Percentiles rank a stretch among this genome's conserved stretches.
These are phyloP conservation scores for Caenorhabditis sp. DNA, from an alignment of 2,888 invertebrate species.

Conservation along the genomic window DNA sequence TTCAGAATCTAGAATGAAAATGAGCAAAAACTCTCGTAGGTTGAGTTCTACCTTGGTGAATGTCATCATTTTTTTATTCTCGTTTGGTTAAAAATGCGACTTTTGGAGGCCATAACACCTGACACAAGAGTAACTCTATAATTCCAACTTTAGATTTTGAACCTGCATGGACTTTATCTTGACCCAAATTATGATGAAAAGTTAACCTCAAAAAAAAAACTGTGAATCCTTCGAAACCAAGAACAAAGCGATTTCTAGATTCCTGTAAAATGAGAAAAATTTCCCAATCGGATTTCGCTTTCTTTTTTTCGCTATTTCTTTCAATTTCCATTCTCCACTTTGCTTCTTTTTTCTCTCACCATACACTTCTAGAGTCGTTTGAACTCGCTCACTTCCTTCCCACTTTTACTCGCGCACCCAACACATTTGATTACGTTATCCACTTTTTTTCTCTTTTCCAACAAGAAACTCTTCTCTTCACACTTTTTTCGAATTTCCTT, in stretches of 20 bases:
- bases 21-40: too few relatives aligned
- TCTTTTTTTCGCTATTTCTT: constrained; percentile 26
- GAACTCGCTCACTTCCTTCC: constrained; percentile 28
- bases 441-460: constrained; percentile 24
- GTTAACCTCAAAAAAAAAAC: too few relatives aligned
- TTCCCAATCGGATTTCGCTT: constrained; percentile 46
- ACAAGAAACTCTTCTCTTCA: constrained; percentile 22
- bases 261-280: constrained; percentile 61
- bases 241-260: background rate
- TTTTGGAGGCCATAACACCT: too few relatives aligned
- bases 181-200: too few relatives aligned
- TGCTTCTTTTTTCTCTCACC: background rate
- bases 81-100: too few relatives aligned
- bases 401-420: constrained; percentile 30
- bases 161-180: too few relatives aligned
- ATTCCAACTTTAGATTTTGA: too few relatives aligned
- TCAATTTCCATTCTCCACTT: constrained; percentile 25
- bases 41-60: too few relatives aligned
- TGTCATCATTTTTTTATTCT: too few relatives aligned
- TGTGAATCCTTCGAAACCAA: constrained; percentile 1
- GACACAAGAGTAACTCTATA: too few relatives aligned
- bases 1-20: too few relatives aligned
- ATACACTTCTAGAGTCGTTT: constrained; percentile 36
- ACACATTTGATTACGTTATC: constrained; percentile 67
- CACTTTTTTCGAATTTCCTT: constrained; percentile 33